Evolutionary conservation across 2,888 invertebrate species (phyloP), one percentile per base, ranked within the genome.

Genomic region (Rhyacophila evoluta): DNA sequence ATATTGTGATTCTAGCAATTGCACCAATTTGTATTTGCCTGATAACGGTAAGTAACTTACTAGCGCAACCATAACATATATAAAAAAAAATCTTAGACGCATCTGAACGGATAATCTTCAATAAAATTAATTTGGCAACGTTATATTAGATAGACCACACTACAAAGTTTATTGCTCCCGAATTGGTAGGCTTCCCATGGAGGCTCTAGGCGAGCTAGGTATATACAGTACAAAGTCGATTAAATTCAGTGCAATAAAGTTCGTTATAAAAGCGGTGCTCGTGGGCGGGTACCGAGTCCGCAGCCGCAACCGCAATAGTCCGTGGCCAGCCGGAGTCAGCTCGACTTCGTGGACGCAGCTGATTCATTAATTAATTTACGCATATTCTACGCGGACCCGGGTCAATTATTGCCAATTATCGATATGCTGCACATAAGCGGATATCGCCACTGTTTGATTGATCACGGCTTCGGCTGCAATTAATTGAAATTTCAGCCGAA

Each of bases 191-290:
- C 25, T 55, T 55, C 11, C 55, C 55, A 55, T 25, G 19, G 25
- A 55, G 55, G 55, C 19, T 19, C 10, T 3, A 25, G 55, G 8
- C 3, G 55, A 12, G 25, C 12, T 5, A 55, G 55, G 25, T 55
- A 19, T 6, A 10, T 55, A 15, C 55, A 1, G 19, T 55, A 41
- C 19, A 25, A 25, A 55, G 5, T 55, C 55, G 8, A 19, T 55
- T 55, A 55, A 25, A 25, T 55, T 55, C 19, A 55, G 55, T 25
- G 25, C 55, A 55, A 55, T 55, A 55, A 55, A 55, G 55, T 55
- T 55, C 19, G 25, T 55, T 55, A 55, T 55, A 55, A 55, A 39
- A 15, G 55, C 55, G 55, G 19, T 55, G 19, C 19, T 55, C 55
- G 55, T 19, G 55, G 55, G 19, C 55, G 19, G 39, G 39, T 12